Evolutionary conservation across 2,797 vertebrate species (phyloP), one percentile per base, ranked within the genome.

Genomic region (Clarias platycephalus): DNA sequence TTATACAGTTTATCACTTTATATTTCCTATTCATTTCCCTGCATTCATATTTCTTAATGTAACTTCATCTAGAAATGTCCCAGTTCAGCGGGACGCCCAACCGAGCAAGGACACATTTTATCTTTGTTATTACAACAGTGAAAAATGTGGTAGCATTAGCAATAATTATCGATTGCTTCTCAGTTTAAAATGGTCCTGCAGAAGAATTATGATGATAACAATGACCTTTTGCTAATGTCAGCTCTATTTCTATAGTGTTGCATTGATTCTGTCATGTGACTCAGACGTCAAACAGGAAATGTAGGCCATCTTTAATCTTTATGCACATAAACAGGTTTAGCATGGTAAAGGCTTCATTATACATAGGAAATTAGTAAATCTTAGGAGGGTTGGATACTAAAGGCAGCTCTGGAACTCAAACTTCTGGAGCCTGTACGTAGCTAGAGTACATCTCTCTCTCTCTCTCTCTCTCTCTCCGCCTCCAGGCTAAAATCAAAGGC

Each of bases 31-130:
- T 62, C 5, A 28, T 60, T 18, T 9, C 31, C 22, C 34, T 15
- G 12, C 37, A 6, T 60, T 78, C 64, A 78, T 24, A n/a, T 4
- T 74, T 53, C 71, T 74, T 53, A 53, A 53, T 53, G n/a, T 74
- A 26, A 74, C 13, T 8, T 28, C 22, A 57, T 31, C 15, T 31
- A 28, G 16, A 57, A 26, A 74, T 26, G 68, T 62, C 26, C 62
- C 31, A 70, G 15, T 2, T 13, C 44, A 49, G 44, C 2, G 26
- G 62, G 66, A 44, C 53, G 24, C 37, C 57, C 37, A 22, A 16
- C 55, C 60, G 66, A 31, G 37, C n/a, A 84, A 78, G 24, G 34
- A n/a, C 28, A 67, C 72, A 55, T 66, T 76, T 66, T 55, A 57
- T 16, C 15, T 40, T 26, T 49, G n/a, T 58, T 75, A 75, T 75